Base-by-base conservation (phyloP, 2,797 vertebrate genomes). In the Podargus strigoides region DNA sequence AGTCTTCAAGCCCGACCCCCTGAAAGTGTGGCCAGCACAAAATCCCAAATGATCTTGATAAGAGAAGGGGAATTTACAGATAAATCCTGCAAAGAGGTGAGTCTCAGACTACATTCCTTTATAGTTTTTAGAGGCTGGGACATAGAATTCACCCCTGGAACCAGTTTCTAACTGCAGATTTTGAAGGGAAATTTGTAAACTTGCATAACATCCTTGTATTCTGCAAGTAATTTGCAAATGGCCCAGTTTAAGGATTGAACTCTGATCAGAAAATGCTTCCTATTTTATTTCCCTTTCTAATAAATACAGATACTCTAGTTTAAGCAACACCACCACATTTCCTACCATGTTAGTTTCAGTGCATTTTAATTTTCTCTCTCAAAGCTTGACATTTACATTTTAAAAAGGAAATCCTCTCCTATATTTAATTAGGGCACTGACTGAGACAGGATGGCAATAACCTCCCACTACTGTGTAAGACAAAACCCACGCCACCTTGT, bases 351-450 rank as follows among this genome's bases (percentile, higher is more conserved):
- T 72, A 41, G 69, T 85, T 92, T 81, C 89, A 93, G 73, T 69
- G 76, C 78, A 63, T 89, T 92, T 94, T 70, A 67, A 87, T 92
- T 92, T 89, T 84, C 86, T 93, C 92, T 69, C 90, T 75, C 76
- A 91, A 85, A 77, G 90, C 87, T 91, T 81, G 76, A 92, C 76
- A 68, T 85, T 75, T 53, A 93, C 75, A 59, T 89, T 95, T 91
- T 37, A 78, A 64, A 93, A 87, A 91, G 82, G 90, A 95, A 89
- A 92, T 86, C 79, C 55, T 73, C 77, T 90, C 85, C 66, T 91
- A 27, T 73, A 68, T 93, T 93, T 88, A 85, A 92, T 94, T 84
- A 88, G 77, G 62, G 26, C 82, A 28, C 58, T 76, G 85, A 78
- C 36, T 89, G 79, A 89, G 92, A 39, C 39, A 52, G 85, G 69